phyloP scores from a whole-genome alignment of 2,797 vertebrate genomes.

The Lutjanus argentimaculatus region DNA sequence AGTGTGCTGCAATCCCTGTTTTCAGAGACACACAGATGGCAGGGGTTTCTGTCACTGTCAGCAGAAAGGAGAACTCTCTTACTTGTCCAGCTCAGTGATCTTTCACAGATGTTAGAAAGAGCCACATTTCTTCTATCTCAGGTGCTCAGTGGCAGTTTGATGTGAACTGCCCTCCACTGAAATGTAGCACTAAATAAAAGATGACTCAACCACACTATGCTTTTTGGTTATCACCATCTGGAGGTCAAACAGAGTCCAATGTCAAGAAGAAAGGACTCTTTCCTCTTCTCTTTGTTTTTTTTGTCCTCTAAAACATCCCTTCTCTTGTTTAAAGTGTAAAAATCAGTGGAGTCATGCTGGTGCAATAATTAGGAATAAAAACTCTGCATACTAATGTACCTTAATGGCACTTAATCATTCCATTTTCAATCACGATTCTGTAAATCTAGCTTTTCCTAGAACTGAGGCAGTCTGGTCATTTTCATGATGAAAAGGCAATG shows the following conservation, averaged over 20 bases:
- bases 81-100: constrained; percentile 29
- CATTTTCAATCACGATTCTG: not conserved
- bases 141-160: constrained; percentile 31
- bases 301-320: not conserved
- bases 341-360: not conserved
- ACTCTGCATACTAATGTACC: not conserved
- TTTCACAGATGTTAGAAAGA: constrained; percentile 3
- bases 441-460: not conserved
- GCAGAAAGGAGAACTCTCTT: constrained; percentile 37
- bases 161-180: constrained; percentile 8
- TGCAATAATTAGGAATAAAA: not conserved
- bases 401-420: not conserved
- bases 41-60: constrained; percentile 34
- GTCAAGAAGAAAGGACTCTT: not conserved
- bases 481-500: not conserved
- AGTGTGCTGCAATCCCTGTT: constrained; percentile 16
- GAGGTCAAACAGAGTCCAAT: constrained; percentile 8
- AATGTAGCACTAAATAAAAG: constrained; percentile 21
- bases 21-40: constrained; percentile 26
- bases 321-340: constrained; percentile 12
- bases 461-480: not conserved
- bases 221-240: not conserved
- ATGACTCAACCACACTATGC: not conserved
- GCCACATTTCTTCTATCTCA: constrained; percentile 1
- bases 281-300: not conserved